Evolutionary conservation across 2,888 invertebrate genomes (phyloP).

Genomic region (Cephus pygmeus): DNA sequence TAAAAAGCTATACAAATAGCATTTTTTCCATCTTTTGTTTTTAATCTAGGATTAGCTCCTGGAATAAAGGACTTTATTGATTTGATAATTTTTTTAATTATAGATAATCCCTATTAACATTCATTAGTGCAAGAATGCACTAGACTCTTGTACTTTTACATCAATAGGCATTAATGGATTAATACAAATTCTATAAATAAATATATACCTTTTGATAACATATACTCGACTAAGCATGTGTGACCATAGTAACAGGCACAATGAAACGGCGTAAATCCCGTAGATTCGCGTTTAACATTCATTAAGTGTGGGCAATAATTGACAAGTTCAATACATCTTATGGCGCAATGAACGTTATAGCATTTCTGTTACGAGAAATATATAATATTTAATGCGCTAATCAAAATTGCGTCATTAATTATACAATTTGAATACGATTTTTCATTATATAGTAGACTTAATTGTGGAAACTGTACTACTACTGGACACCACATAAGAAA

Average conservation of each 20-base stretch:
- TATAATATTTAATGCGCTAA: background rate
- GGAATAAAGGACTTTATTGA: constrained; percentile 9
- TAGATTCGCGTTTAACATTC: constrained; percentile 29
- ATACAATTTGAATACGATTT: background rate
- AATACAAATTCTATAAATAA: background rate
- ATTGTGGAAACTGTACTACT: background rate
- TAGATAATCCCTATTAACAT: background rate
- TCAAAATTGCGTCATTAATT: background rate
- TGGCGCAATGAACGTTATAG: constrained; percentile 26
- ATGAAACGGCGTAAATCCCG: constrained; percentile 43
- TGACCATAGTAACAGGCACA: constrained; percentile 40
- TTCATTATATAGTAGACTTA: background rate
- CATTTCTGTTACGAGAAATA: constrained; percentile 33
- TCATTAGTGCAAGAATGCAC: background rate
- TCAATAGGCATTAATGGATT: background rate
- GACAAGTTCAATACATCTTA: constrained; percentile 32
- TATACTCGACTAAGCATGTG: constrained; percentile 31
- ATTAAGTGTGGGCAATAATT: constrained; percentile 34
- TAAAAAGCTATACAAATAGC: constrained; percentile 36
- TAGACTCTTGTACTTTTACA: background rate
- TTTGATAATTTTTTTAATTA: background rate
- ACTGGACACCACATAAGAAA: background rate
- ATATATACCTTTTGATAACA: constrained; percentile 36
- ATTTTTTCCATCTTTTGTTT: constrained; percentile 35
- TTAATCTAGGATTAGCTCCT: constrained; percentile 40